These are phyloP conservation scores for Callosobruchus maculatus DNA, from an alignment of 2,888 invertebrate genomes.

Conservation along the genomic window DNA sequence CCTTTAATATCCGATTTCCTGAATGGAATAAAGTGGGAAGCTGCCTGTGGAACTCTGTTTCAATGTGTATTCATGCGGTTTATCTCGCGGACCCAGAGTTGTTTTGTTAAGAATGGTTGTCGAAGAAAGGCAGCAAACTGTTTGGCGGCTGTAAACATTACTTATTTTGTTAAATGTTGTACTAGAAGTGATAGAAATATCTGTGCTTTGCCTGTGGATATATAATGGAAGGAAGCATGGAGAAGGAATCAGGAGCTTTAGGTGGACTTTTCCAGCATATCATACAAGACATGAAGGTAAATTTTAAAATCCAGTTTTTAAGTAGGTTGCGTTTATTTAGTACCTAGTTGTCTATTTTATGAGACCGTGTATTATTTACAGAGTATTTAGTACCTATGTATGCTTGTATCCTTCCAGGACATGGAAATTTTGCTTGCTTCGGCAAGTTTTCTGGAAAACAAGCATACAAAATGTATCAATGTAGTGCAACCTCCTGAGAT, in stretches of 20 bases:
- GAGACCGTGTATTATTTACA: too few species aligned
- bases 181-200: slow-evolving; percentile 1
- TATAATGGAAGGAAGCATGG: slow-evolving; percentile 66
- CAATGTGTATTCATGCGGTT: slow-evolving; percentile 1
- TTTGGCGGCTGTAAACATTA: slow-evolving; percentile 24
- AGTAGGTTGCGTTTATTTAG: neutral
- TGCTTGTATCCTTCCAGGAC: too few species aligned
- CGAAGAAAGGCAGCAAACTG: slow-evolving; percentile 8
- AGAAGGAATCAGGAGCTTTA: slow-evolving; percentile 84
- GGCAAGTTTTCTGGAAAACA: too few species aligned
- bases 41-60: slow-evolving; percentile 6
- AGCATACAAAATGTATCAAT: too few species aligned
- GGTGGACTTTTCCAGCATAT: slow-evolving; percentile 95
- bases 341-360: neutral
- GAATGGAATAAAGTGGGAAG: slow-evolving; percentile 7
- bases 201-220: slow-evolving; percentile 8
- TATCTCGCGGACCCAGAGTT: slow-evolving; percentile 4
- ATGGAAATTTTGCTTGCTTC: too few species aligned
- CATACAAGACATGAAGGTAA: slow-evolving; percentile 95
- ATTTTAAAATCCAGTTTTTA: slow-evolving; percentile 26
- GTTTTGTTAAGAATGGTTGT: slow-evolving; percentile 11
- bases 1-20: slow-evolving; percentile 5
- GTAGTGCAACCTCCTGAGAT: too few species aligned
- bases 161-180: slow-evolving; percentile 5
- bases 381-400: too few species aligned